Evolutionary conservation across 1,140 invertebrate genomes (phyloP), one percentile per base, ranked within the genome.

Genomic region (Ceratina australensis): DNA sequence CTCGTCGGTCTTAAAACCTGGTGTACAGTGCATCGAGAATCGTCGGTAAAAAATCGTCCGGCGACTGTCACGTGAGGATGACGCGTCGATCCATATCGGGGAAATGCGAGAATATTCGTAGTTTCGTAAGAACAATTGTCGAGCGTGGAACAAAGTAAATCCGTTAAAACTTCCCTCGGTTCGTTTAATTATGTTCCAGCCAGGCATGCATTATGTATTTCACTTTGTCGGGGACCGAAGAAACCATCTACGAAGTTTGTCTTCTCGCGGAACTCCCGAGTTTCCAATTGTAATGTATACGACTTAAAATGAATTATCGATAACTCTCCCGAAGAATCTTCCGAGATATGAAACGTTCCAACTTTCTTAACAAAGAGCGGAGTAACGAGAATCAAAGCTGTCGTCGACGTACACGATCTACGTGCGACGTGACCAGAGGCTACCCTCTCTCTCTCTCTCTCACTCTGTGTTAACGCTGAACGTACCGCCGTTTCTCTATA

Each of bases 171-270:
- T 78, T 72, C 33, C 42, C 54, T 57, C 26, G n/a, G 49, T 66
- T 72, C 61, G 59, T 28, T 72, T 72, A 78, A 78, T 78, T 72
- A 72, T 78, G 59, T 72, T 28, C 75, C 59, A 33, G 28, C 28
- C 28, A 72, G 75, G 28, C 60, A 78, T 78, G 75, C 68, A 78
- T 78, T 78, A 78, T 78, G 75, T 72, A 78, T 78, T 71, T 78
- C 68, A 49, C 75, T 78, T 72, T 72, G 49, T 72, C 22, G 67
- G 64, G 64, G 68, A 72, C 28, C 56, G 28, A 33, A 33, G 72
- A 26, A 60, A 63, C 49, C 33, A 50, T 66, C 68, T 56, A 49
- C n/a, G 60, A 78, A 78, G 68, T 78, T 72, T 78, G 59, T 78
- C 75, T 78, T 63, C 59, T 42, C 8, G 26, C 22, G n/a, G 24